phyloP scores from a whole-genome alignment of 1,140 invertebrate species.

The Theocolax elegans region DNA sequence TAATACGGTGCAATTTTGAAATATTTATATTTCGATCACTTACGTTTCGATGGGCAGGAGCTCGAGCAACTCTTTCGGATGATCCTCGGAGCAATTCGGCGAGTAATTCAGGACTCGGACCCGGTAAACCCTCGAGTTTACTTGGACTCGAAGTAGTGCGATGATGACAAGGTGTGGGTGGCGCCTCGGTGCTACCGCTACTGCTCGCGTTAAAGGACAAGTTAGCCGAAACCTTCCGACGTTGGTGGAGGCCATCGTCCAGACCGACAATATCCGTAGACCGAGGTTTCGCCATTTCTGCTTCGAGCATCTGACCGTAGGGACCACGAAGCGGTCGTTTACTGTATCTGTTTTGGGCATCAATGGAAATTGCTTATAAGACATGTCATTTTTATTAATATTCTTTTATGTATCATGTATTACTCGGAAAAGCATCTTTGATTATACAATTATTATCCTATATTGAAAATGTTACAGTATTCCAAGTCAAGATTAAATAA shows the following conservation, averaged over 20 bases:
- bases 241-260: conserved; percentile 53
- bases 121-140: conserved; percentile 75
- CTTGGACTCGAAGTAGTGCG: conserved; percentile 83
- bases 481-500: too few species aligned
- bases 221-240: conserved; percentile 62
- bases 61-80: conserved; percentile 75
- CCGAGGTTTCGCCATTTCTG: conserved; percentile 82
- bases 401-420: too few species aligned
- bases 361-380: too few species aligned
- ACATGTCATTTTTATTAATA: too few species aligned
- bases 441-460: too few species aligned
- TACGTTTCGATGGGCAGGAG: conserved; percentile 39
- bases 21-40: too few species aligned
- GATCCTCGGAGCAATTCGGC: conserved; percentile 80
- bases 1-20: too few species aligned
- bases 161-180: conserved; percentile 71
- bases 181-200: conserved; percentile 57
- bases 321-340: conserved; percentile 82
- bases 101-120: conserved; percentile 76
- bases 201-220: conserved; percentile 58
- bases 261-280: conserved; percentile 56
- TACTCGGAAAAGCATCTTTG: too few species aligned
- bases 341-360: conserved; percentile 70
- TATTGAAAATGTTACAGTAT: too few species aligned
- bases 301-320: conserved; percentile 85